A percentile compares a stretch with the other conserved stretches of the same genome.
phyloP scores from a whole-genome alignment of 2,797 vertebrate genomes.

The Falco berigora region DNA sequence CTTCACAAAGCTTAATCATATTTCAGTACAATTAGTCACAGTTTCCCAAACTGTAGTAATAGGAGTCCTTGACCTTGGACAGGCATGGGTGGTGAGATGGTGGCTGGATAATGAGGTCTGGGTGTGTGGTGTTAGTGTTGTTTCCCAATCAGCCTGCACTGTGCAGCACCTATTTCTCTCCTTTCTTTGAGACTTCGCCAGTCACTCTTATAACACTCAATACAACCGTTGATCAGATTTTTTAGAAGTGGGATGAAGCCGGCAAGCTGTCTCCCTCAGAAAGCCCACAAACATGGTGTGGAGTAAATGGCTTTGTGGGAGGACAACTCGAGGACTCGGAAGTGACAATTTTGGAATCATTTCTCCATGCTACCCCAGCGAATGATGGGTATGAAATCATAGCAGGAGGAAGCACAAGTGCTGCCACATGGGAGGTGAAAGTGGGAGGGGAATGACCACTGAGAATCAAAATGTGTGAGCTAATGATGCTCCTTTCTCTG shows the following conservation, averaged over 20 bases:
- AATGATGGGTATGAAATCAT: not conserved
- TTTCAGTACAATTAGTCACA: not conserved
- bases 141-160: slow-evolving; percentile 12
- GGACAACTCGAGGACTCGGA: not conserved
- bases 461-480: not conserved
- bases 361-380: not conserved
- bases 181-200: not conserved
- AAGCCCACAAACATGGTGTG: not conserved
- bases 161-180: not conserved
- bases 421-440: not conserved
- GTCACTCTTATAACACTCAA: not conserved
- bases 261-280: not conserved
- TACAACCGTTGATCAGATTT: slow-evolving; percentile 16
- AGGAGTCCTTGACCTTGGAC: not conserved
- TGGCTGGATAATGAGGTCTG: not conserved
- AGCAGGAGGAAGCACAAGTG: not conserved
- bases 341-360: not conserved
- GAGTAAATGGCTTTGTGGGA: not conserved
- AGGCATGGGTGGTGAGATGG: not conserved
- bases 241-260: not conserved
- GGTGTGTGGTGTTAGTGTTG: not conserved
- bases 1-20: not conserved
- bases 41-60: not conserved
- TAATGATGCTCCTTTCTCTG: not conserved
- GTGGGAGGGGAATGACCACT: not conserved